These are phyloP conservation scores for Tyria jacobaeae DNA, from an alignment of 2,888 invertebrate genomes.

Conservation along the genomic window DNA sequence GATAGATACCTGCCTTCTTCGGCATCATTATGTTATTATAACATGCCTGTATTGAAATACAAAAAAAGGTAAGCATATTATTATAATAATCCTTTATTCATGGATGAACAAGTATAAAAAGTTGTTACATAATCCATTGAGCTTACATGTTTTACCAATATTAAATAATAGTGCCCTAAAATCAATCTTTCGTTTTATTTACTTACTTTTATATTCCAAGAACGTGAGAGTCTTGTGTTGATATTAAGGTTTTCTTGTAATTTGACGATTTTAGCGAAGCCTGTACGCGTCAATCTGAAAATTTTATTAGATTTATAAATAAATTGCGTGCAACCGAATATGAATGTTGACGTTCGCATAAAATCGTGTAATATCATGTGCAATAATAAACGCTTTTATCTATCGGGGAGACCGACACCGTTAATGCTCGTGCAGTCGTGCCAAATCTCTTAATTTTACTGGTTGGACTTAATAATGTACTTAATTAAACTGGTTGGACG, in stretches of 20 bases:
- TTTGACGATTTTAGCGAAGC: background rate
- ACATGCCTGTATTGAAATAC: background rate
- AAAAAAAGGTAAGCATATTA: background rate
- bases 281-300: conserved; percentile 7
- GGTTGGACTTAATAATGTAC: too few species aligned
- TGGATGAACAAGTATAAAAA: background rate
- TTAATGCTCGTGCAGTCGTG: conserved; percentile 79
- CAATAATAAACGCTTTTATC: conserved; percentile 64
- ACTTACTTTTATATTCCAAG: background rate
- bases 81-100: background rate
- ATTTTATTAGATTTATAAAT: conserved; percentile 20
- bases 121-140: background rate
- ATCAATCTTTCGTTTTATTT: background rate
- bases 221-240: background rate
- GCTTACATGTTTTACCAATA: background rate
- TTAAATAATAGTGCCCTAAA: background rate
- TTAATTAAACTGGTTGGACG: conserved; percentile 78
- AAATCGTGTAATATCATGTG: conserved; percentile 34
- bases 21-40: background rate
- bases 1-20: background rate
- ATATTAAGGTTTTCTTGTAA: background rate
- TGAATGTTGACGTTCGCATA: conserved; percentile 32
- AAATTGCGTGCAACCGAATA: conserved; percentile 21
- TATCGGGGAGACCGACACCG: conserved; percentile 65
- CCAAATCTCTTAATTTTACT: conserved; percentile 85